Conservation (phyloP, 2,888 invertebrate species). For the Amphipyra tragopoginis region DNA sequence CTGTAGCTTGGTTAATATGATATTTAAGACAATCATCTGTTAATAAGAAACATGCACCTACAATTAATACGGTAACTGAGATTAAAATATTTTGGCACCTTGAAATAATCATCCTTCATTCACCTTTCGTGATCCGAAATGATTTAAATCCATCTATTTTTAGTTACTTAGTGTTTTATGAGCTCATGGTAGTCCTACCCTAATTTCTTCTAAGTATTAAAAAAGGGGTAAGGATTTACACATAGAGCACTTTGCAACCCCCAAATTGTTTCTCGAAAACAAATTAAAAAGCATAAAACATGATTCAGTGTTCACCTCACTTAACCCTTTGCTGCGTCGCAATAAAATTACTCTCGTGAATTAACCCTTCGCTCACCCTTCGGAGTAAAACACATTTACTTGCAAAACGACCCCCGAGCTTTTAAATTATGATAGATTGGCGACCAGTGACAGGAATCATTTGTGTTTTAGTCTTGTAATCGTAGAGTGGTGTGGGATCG, state of each 20-base stretch:
- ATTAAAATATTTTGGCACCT: too few relatives aligned
- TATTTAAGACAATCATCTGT: not conserved
- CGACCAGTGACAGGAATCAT: slow-evolving; percentile 60
- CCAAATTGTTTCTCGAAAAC: slow-evolving; percentile 73
- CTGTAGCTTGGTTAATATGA: not conserved
- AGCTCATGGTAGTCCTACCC: slow-evolving; percentile 21
- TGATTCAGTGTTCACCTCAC: slow-evolving; percentile 77
- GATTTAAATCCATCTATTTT: too few relatives aligned
- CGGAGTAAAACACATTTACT: slow-evolving; percentile 67
- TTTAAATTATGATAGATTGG: slow-evolving; percentile 76
- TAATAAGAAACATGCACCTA: too few relatives aligned
- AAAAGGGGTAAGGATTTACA: slow-evolving; percentile 9
- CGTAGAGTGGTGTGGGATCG: not conserved
- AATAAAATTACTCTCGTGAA: slow-evolving; percentile 81
- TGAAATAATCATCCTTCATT: too few relatives aligned
- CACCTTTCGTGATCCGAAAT: too few relatives aligned
- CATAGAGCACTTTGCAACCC: slow-evolving; percentile 52
- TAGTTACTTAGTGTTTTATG: slow-evolving; percentile 7
- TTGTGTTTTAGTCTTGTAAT: slow-evolving; percentile 46
- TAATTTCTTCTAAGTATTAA: slow-evolving; percentile 24
- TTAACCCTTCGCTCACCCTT: slow-evolving; percentile 71
- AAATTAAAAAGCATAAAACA: slow-evolving; percentile 88
- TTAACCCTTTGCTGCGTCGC: slow-evolving; percentile 79
- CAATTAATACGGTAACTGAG: too few relatives aligned
- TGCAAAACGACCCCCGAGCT: slow-evolving; percentile 66